These are phyloP conservation scores for Aleiodes leptofemur DNA, from an alignment of 2,888 invertebrate species.

Conservation along the genomic window DNA sequence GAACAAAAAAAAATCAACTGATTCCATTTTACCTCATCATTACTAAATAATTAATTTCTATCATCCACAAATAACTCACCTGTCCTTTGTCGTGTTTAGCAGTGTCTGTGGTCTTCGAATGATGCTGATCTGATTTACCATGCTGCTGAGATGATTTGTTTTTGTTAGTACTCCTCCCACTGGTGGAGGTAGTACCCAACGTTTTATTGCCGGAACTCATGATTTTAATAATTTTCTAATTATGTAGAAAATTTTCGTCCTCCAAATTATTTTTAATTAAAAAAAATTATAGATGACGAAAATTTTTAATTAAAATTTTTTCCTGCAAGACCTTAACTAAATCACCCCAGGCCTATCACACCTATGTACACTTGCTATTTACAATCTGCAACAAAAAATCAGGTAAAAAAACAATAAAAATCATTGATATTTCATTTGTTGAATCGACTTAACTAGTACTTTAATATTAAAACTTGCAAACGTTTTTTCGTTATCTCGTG, in stretches of 20 bases:
- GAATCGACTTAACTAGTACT: not conserved
- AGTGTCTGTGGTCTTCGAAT: constrained; percentile 70
- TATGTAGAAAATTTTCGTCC: constrained; percentile 31
- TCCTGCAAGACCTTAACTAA: constrained; percentile 40
- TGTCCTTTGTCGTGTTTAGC: constrained; percentile 72
- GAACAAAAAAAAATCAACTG: too few species aligned
- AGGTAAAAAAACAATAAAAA: not conserved
- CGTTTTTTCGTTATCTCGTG: too few species aligned
- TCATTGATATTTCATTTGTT: not conserved
- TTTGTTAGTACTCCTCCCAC: constrained; percentile 69
- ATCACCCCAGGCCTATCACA: constrained; percentile 76
- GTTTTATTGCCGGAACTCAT: constrained; percentile 74
- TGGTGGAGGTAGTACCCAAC: constrained; percentile 68
- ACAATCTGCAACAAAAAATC: constrained; percentile 79
- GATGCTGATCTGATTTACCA: constrained; percentile 72
- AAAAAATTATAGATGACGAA: constrained; percentile 2
- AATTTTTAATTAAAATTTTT: constrained; percentile 25
- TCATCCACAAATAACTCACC: constrained; percentile 57
- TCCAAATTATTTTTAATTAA: not conserved
- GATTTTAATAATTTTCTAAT: constrained; percentile 64
- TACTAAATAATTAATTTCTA: too few species aligned
- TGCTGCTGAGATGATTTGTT: constrained; percentile 71
- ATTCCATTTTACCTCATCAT: too few species aligned
- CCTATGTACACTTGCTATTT: constrained; percentile 89
- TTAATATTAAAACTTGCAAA: not conserved